Percentiles rank a stretch among this genome's conserved stretches.
Conservation (phyloP, 2,888 invertebrate species). For the Pristionchus fissidentatus region DNA sequence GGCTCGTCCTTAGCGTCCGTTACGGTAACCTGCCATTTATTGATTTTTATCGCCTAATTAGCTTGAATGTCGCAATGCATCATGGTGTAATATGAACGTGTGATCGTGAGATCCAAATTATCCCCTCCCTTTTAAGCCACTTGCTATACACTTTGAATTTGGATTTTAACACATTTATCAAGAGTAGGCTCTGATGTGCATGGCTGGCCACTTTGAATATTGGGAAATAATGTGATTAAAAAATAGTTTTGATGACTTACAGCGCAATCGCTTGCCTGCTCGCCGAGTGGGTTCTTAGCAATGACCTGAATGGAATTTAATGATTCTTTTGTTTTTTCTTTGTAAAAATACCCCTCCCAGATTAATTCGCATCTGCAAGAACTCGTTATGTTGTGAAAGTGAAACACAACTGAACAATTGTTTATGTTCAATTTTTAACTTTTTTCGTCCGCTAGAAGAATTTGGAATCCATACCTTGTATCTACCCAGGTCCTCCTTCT, state of each 20-base stretch:
- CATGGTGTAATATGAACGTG: no score
- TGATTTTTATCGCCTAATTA: not conserved
- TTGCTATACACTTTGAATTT: not conserved
- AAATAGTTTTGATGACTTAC: not conserved
- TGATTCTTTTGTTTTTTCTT: not conserved
- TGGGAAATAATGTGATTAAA: not conserved
- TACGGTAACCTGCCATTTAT: conserved; percentile 64
- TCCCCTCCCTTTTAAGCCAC: not conserved
- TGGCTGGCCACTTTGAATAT: no score
- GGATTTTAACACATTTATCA: no score
- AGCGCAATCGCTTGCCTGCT: conserved; percentile 57
- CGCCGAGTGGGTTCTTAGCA: conserved; percentile 67
- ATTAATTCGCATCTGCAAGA: no score
- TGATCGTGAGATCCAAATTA: no score
- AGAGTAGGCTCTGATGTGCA: not conserved
- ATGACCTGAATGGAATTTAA: conserved; percentile 55
- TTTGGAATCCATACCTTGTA: conserved; percentile 54
- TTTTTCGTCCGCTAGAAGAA: not conserved
- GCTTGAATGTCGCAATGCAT: no score
- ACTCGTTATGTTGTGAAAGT: no score
- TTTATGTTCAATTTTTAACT: not conserved
- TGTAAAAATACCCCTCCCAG: no score
- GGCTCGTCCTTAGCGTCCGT: conserved; percentile 65
- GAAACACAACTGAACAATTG: no score
- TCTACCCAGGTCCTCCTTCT: conserved; percentile 70